A percentile compares a stretch with the other conserved stretches of the same genome.
phyloP scores from a whole-genome alignment of 2,888 invertebrate species.

The Drosophila borealis region DNA sequence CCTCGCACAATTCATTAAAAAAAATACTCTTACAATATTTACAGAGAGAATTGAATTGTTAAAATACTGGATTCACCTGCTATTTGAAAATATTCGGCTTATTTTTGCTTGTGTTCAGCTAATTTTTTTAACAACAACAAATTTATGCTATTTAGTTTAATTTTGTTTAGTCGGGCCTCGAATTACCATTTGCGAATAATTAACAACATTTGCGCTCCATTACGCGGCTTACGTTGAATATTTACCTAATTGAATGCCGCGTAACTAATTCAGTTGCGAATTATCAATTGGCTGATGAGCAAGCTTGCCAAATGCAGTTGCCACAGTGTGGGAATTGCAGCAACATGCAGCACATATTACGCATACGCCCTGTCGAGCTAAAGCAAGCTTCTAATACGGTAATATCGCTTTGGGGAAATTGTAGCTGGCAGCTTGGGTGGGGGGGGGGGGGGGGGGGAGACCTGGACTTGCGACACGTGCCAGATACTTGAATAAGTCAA shows the following conservation, averaged over 20 bases:
- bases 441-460: background rate
- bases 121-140: background rate
- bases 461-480: slow-evolving; percentile 23
- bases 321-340: background rate
- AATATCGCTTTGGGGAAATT: slow-evolving; percentile 26
- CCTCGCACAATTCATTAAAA: no score
- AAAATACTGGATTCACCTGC: no score
- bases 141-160: background rate
- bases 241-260: slow-evolving; percentile 7
- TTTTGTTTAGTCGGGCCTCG: no score
- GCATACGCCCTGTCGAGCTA: slow-evolving; percentile 56
- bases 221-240: background rate
- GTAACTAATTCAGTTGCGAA: slow-evolving; percentile 3
- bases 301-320: slow-evolving; percentile 32
- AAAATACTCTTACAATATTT: no score
- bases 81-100: no score
- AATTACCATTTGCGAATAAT: background rate
- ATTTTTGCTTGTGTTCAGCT: no score
- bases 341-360: slow-evolving; percentile 26
- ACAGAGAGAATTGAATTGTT: no score
- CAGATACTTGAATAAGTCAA: slow-evolving; percentile 19
- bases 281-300: background rate
- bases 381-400: slow-evolving; percentile 51
- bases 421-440: background rate
- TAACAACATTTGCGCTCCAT: background rate